These are phyloP conservation scores for Oreochromis grahami DNA, from an alignment of 2,797 vertebrate species.

Conservation along the genomic window DNA sequence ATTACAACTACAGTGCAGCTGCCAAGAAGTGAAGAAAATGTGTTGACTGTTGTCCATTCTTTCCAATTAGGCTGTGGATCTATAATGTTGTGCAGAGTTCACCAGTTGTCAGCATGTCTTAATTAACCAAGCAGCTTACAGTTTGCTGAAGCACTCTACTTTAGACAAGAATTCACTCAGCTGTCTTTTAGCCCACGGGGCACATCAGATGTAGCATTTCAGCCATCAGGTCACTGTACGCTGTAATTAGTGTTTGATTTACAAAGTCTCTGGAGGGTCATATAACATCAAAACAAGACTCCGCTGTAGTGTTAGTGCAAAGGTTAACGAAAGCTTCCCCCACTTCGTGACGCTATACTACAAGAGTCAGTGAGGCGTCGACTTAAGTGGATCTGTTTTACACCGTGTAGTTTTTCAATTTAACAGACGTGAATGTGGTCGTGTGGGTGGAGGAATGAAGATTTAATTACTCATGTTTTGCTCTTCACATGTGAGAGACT, in stretches of 20 bases:
- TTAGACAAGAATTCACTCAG: slow-evolving; percentile 70
- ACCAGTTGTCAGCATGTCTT: slow-evolving; percentile 77
- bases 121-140: slow-evolving; percentile 81
- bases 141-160: slow-evolving; percentile 77
- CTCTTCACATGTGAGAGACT: slow-evolving; percentile 52
- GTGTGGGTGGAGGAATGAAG: slow-evolving; percentile 37
- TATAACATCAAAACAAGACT: slow-evolving; percentile 45
- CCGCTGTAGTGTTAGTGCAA: slow-evolving; percentile 14
- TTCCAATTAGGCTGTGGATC: slow-evolving; percentile 81
- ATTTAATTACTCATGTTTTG: slow-evolving; percentile 72
- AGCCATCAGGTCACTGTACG: slow-evolving; percentile 82
- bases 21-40: slow-evolving; percentile 21
- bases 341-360: neutral
- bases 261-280: slow-evolving; percentile 41
- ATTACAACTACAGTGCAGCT: neutral
- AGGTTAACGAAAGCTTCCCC: neutral
- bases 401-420: slow-evolving; percentile 57
- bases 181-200: slow-evolving; percentile 68
- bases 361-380: slow-evolving; percentile 34
- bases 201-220: slow-evolving; percentile 78
- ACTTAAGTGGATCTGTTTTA: slow-evolving; percentile 56
- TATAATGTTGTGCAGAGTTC: slow-evolving; percentile 75
- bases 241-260: slow-evolving; percentile 79
- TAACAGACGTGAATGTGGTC: slow-evolving; percentile 42
- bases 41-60: slow-evolving; percentile 51